phyloP scores from a whole-genome alignment of 1,140 invertebrate genomes.

The Lucilia sericata region DNA sequence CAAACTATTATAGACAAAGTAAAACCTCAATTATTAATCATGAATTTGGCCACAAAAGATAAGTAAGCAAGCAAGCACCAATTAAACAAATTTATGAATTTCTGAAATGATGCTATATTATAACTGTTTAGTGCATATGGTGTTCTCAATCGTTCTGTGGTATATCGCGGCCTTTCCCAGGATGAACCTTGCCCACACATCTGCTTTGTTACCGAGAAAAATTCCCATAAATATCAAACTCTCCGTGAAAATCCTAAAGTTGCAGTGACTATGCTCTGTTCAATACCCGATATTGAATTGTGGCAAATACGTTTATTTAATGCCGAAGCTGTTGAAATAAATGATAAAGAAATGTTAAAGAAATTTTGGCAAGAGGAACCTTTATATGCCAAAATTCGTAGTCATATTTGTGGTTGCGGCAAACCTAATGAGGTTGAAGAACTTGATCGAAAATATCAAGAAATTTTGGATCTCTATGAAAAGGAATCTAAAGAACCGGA shows the following conservation, averaged over 20 bases:
- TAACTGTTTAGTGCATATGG: constrained; percentile 52
- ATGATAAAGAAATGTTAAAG: constrained; percentile 49
- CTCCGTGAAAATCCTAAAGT: constrained; percentile 55
- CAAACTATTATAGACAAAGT: constrained; percentile 50
- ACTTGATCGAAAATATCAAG: constrained; percentile 54
- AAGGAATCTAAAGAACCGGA: constrained; percentile 46
- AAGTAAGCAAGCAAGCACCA: constrained; percentile 44
- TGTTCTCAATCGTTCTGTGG: constrained; percentile 59
- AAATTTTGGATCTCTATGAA: constrained; percentile 50
- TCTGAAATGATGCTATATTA: no score
- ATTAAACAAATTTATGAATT: no score
- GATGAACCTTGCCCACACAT: constrained; percentile 50
- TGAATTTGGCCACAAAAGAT: constrained; percentile 62
- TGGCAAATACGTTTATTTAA: constrained; percentile 61
- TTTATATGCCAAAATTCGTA: constrained; percentile 55
- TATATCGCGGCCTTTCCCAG: constrained; percentile 56
- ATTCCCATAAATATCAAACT: constrained; percentile 58
- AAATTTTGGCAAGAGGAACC: constrained; percentile 56
- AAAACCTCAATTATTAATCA: constrained; percentile 41
- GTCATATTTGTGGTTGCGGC: constrained; percentile 57
- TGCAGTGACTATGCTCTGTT: constrained; percentile 52
- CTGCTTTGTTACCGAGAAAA: constrained; percentile 60
- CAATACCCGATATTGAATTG: constrained; percentile 13
- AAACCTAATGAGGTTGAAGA: constrained; percentile 53
- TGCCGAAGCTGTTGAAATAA: constrained; percentile 56